Base-by-base conservation (phyloP, 2,888 invertebrate species). In the Eupithecia insigniata region DNA sequence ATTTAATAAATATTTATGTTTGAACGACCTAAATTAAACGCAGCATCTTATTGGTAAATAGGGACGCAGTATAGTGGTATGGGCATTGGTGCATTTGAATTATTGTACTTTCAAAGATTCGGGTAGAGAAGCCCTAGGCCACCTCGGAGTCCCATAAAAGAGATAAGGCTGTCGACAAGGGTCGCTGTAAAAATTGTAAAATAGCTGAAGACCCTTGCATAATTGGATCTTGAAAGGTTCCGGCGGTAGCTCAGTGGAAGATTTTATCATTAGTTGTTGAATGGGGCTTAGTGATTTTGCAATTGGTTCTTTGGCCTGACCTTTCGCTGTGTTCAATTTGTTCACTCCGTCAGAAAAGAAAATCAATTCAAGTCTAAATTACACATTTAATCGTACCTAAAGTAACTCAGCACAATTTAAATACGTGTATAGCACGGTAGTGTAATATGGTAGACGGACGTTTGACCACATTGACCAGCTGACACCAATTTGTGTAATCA, bases 111-210 rank as follows among this genome's bases (percentile, higher is more conserved):
- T 64, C 60, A 72, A 30, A 74, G 65, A 83, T 83, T 78, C 83
- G 86, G 84, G 82, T 86, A 87, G 80, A 87, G 80, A 85, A 82
- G 79, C 79, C 76, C 80, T 76, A 84, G 85, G 86, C 85, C 87
- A 87, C 85, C 85, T 85, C 89, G 90, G 89, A 84, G 82, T 84
- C 84, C 77, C 81, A 83, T 86, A 84, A 85, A 85, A 32, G 85
- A 88, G 88, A 89, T 88, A 89, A 87, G 85, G 81, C 76, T 86
- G 88, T 87, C 90, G 90, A 92, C 89, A 89, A 90, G 91, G 91
- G 90, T 90, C 85, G 82, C 76, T 78, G 79, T 80, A 79, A 85
- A 84, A 86, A 87, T 86, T 84, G 85, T 86, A 88, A 88, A 89
- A 91, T 90, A 90, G 87, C 87, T 82, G 81, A 88, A 88, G 87